Evolutionary conservation across 2,888 invertebrate genomes (phyloP), one percentile per base, ranked within the genome.

Genomic region (Trisateles emortualis): DNA sequence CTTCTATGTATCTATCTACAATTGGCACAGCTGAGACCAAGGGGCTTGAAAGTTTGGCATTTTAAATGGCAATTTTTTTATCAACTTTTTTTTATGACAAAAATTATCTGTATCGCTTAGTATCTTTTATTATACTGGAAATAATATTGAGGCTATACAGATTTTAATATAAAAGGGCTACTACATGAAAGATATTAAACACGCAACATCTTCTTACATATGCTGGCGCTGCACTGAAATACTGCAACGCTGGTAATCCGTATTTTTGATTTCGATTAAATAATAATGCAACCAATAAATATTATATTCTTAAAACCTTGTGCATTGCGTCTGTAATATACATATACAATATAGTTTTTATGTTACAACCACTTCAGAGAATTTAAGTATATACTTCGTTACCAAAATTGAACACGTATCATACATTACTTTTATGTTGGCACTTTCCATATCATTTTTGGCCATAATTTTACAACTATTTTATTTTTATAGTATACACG

Each of bases 11-110:
- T 52, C 29, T 64, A 63, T 68, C 68, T 70, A 70, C 58, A 64
- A 59, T 75, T 76, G 75, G 74, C 76, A 76, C 74, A 65, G 36
- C 45, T 61, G 63, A 65, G 46, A 68, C 44, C 40, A 26, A 42
- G 19, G 30, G 33, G 8, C 22, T 54, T 46, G n/a, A 22, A 17
- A 43, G 5, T 44, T 57, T 49, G 32, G 13, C 40, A 58, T 38
- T n/a, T 49, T 55, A 17, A 14, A 51, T 57, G 44, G 51, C 43
- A 33, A 42, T 0, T 13, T 0, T 40, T 26, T 16, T n/a, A 41
- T 35, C 3, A 0, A 29, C 13, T 6, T 30, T 43, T 30, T 43
- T 38, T 43, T 32, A 19, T 4, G 1, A 17, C 11, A 2, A 11
- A 2, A n/a, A 16, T 16, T 5, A 17, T 30, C 24, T 30, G 24